phyloP scores from a whole-genome alignment of 2,888 invertebrate species.

The Agriopis leucophaearia region DNA sequence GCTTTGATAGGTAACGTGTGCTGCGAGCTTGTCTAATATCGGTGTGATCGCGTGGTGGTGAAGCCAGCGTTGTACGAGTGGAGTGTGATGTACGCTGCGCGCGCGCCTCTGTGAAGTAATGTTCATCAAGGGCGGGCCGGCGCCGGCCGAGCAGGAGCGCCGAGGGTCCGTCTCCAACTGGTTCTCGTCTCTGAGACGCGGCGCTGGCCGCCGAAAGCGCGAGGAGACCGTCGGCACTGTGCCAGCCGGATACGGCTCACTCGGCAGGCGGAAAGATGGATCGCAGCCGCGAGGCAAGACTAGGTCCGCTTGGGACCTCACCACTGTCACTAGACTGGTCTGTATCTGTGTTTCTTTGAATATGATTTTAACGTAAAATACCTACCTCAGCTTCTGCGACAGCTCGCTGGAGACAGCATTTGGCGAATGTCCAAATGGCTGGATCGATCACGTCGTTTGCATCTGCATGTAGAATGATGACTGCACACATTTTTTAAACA shows the following conservation, averaged over 20 bases:
- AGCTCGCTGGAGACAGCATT: conserved; percentile 71
- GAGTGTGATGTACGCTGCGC: conserved; percentile 78
- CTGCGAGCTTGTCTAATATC: conserved; percentile 70
- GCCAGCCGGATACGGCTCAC: conserved; percentile 81
- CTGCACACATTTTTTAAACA: conserved; percentile 59
- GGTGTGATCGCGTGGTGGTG: conserved; percentile 62
- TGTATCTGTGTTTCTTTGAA: conserved; percentile 67
- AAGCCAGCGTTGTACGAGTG: conserved; percentile 63
- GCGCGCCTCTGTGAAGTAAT: conserved; percentile 76
- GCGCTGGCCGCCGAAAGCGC: conserved; percentile 79
- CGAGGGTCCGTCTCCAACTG: conserved; percentile 91
- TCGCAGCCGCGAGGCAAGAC: conserved; percentile 79
- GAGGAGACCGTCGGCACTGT: conserved; percentile 69
- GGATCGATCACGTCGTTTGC: conserved; percentile 77
- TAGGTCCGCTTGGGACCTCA: conserved; percentile 88
- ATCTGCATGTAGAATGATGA: conserved; percentile 70
- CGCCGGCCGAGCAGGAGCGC: conserved; percentile 85
- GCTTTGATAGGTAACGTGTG: conserved; percentile 74
- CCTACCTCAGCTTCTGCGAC: conserved; percentile 45
- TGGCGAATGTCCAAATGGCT: conserved; percentile 79
- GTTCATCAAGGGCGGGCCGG: conserved; percentile 84
- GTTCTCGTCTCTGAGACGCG: conserved; percentile 92
- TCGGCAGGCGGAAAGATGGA: conserved; percentile 82
- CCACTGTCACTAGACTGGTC: conserved; percentile 85
- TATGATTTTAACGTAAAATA: conserved; percentile 44